phyloP scores from a whole-genome alignment of 2,113 vertebrate genomes.

The Hippopotamus amphibius region DNA sequence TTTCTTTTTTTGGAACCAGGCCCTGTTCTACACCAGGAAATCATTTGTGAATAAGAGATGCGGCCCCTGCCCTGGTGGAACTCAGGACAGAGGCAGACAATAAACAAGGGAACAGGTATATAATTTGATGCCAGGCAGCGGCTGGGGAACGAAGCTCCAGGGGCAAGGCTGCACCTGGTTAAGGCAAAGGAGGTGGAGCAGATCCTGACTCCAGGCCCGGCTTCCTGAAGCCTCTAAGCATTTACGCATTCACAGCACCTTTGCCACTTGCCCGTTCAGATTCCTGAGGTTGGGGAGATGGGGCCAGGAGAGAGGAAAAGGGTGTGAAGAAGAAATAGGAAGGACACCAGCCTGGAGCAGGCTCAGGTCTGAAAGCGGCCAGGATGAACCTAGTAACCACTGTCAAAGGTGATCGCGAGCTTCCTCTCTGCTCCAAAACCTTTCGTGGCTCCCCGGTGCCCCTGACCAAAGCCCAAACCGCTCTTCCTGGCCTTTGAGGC shows the following conservation, averaged over 20 bases:
- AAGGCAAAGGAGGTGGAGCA: background rate
- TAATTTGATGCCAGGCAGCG: slow-evolving; percentile 60
- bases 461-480: background rate
- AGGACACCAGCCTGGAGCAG: background rate
- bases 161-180: background rate
- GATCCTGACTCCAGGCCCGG: background rate
- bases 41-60: background rate
- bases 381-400: background rate
- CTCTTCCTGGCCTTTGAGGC: background rate
- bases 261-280: background rate
- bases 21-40: background rate
- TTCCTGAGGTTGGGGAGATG: background rate
- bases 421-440: background rate
- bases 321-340: background rate
- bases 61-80: background rate
- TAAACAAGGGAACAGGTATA: slow-evolving; percentile 41
- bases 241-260: background rate
- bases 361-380: background rate
- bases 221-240: background rate
- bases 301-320: background rate
- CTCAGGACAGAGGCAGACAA: slow-evolving; percentile 15
- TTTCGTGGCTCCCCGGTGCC: background rate
- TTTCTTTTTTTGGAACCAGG: background rate
- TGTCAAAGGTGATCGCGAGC: background rate
- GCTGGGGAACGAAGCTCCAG: background rate